phyloP scores from a whole-genome alignment of 92 coral and sea anemone species.

The Epizoanthus rinbou region DNA sequence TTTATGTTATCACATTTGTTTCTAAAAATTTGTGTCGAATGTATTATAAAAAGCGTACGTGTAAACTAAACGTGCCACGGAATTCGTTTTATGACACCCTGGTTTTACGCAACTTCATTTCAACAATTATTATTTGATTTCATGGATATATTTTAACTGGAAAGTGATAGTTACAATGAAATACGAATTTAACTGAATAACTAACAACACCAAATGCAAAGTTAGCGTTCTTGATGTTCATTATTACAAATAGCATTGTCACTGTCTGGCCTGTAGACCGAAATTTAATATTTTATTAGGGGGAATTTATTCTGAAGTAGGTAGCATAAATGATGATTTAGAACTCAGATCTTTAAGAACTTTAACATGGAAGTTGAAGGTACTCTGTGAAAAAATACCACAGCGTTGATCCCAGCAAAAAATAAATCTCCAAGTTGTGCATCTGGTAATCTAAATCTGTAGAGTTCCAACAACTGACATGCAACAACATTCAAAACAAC shows the following conservation, averaged over 20 bases:
- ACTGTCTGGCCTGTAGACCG: neutral
- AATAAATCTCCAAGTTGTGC: neutral
- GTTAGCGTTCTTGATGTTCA: no score
- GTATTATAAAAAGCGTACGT: no score
- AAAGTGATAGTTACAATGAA: no score
- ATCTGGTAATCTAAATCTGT: neutral
- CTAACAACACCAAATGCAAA: no score
- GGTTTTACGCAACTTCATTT: no score
- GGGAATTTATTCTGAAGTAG: slow-evolving; percentile 4
- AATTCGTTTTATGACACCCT: no score
- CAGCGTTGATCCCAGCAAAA: neutral
- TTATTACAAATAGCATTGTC: neutral
- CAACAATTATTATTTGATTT: no score
- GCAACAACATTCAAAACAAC: slow-evolving; percentile 6
- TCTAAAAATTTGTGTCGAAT: no score
- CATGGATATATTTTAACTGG: no score
- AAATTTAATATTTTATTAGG: slow-evolving; percentile 14
- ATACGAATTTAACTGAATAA: no score
- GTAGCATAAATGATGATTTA: neutral
- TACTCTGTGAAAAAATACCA: neutral
- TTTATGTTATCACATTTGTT: no score
- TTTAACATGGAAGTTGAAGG: neutral
- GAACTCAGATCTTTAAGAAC: neutral
- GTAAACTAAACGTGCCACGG: no score
- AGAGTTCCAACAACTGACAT: neutral